Conservation (phyloP, 1,140 invertebrate genomes). For the Ephestia elutella region DNA sequence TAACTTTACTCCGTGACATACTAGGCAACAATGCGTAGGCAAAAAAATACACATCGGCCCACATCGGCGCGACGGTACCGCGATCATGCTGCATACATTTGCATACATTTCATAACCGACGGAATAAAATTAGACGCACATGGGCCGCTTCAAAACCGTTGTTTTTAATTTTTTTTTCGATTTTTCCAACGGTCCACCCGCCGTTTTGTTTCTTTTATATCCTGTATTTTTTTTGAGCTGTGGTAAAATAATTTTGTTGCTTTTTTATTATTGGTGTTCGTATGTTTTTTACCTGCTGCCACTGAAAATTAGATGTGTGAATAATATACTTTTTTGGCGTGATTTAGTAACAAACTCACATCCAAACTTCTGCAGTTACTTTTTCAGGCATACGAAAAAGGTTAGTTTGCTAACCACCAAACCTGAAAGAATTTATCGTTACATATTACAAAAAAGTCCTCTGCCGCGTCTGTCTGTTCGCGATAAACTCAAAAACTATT, state of each 20-base stretch:
- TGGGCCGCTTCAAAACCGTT: conserved; percentile 55
- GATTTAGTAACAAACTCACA: no score
- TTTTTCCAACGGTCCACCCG: conserved; percentile 42
- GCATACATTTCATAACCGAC: conserved; percentile 68
- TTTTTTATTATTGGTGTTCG: not conserved
- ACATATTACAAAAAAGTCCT: no score
- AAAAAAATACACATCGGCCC: conserved; percentile 29
- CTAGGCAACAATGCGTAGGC: conserved; percentile 11
- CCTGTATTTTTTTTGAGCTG: not conserved
- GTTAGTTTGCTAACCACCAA: no score
- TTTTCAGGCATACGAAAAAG: no score
- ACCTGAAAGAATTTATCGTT: no score
- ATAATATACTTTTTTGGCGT: no score
- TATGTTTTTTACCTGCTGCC: not conserved
- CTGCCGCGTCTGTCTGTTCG: no score
- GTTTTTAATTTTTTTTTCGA: conserved; percentile 47
- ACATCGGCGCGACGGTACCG: conserved; percentile 28
- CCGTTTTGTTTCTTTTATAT: conserved; percentile 5
- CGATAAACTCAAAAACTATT: no score
- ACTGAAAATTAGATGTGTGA: no score
- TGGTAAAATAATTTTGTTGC: not conserved
- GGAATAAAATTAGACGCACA: conserved; percentile 69
- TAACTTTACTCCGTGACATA: not conserved
- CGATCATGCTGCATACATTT: conserved; percentile 60
- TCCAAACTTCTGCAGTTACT: no score